Conservation (phyloP, 2,888 invertebrate genomes). For the Drosophila kanekoi region DNA sequence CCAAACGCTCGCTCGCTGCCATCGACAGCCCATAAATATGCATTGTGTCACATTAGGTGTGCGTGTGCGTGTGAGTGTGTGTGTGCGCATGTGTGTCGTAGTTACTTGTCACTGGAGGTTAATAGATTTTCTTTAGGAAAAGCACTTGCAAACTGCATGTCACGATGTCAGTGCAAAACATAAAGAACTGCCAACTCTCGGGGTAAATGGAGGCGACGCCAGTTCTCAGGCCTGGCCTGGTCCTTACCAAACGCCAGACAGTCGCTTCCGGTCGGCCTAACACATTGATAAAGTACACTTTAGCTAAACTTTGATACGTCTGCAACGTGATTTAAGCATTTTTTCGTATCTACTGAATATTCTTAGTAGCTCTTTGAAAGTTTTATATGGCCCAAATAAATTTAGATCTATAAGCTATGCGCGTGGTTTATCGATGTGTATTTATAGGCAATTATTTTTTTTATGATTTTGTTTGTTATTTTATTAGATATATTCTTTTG, state of each 20-base stretch:
- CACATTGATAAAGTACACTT: conserved; percentile 59
- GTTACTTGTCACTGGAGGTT: conserved; percentile 77
- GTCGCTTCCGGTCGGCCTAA: conserved; percentile 48
- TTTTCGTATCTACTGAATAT: conserved; percentile 3
- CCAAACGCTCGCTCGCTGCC: conserved; percentile 6
- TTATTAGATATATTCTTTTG: neutral
- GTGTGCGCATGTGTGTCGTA: conserved; percentile 26
- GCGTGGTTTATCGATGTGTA: neutral
- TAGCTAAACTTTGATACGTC: conserved; percentile 39
- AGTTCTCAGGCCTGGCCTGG: conserved; percentile 14
- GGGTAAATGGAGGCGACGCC: conserved; percentile 10
- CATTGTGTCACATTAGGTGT: conserved; percentile 78
- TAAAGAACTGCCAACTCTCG: conserved; percentile 30
- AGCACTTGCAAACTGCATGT: conserved; percentile 69
- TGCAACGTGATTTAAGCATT: conserved; percentile 47
- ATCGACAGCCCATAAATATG: conserved; percentile 79
- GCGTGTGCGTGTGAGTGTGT: conserved; percentile 20
- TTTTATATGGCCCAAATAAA: neutral
- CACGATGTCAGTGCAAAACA: conserved; percentile 60
- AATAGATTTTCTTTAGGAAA: conserved; percentile 79
- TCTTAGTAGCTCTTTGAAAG: conserved; percentile 21
- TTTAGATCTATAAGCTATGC: neutral
- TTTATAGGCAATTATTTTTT: neutral
- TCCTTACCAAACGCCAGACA: conserved; percentile 40
- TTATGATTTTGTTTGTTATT: neutral